These are phyloP conservation scores for Phalacrocorax pelagicus DNA, from an alignment of 2,113 vertebrate genomes.

Conservation along the genomic window DNA sequence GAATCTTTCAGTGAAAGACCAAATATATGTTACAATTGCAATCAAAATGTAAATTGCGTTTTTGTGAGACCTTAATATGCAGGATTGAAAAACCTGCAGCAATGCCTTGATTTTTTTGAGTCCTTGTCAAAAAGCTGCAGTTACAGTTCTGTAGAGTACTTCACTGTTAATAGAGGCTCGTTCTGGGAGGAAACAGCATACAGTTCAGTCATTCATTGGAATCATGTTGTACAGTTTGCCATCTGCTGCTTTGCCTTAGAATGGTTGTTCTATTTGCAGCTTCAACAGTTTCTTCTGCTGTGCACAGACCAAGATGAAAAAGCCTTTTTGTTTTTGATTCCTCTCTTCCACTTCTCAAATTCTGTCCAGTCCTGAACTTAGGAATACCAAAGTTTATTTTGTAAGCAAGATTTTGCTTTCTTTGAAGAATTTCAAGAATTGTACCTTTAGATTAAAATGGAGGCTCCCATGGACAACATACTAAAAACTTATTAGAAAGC, in stretches of 20 bases:
- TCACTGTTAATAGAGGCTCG: background rate
- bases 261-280: conserved; percentile 13
- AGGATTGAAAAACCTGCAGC: background rate
- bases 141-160: background rate
- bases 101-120: background rate
- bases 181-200: background rate
- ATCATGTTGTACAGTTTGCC: conserved; percentile 19
- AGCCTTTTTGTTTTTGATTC: background rate
- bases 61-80: background rate
- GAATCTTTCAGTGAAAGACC: background rate
- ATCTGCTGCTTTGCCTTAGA: conserved; percentile 39
- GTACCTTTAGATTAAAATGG: background rate
- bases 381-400: background rate
- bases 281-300: conserved; percentile 6
- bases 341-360: background rate
- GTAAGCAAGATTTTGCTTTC: background rate
- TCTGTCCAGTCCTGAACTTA: background rate
- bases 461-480: background rate
- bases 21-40: background rate
- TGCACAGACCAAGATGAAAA: background rate
- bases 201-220: conserved; percentile 12
- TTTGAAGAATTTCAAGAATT: background rate
- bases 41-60: background rate
- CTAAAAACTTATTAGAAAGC: background rate
- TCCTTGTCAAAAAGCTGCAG: background rate